Evolutionary conservation across 2,888 invertebrate genomes (phyloP).

Genomic region (Pseudococcus viburni): DNA sequence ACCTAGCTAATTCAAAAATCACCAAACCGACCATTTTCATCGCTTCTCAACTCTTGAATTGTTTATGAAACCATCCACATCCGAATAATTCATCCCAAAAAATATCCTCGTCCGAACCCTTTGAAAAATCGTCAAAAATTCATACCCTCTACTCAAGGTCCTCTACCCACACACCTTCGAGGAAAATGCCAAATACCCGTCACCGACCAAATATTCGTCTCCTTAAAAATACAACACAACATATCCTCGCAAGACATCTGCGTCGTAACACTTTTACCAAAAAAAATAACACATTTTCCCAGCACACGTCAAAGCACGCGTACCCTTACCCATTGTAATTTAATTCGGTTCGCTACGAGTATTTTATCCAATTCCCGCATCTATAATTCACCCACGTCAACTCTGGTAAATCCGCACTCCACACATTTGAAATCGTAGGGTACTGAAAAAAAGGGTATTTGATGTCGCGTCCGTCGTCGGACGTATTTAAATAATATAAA

Average conservation of each 20-base stretch:
- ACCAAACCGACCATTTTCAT: too few relatives aligned
- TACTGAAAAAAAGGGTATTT: not conserved
- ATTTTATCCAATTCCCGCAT: not conserved
- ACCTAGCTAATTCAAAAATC: too few relatives aligned
- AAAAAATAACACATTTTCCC: conserved; percentile 5
- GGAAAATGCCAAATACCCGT: not conserved
- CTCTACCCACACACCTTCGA: too few relatives aligned
- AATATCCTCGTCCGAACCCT: too few relatives aligned
- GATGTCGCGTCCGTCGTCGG: not conserved
- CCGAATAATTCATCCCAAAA: too few relatives aligned
- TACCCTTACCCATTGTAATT: conserved; percentile 3
- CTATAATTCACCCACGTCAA: conserved; percentile 27
- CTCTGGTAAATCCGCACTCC: not conserved
- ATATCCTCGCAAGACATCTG: not conserved
- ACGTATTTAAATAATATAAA: conserved; percentile 35
- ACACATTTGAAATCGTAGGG: not conserved
- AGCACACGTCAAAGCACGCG: conserved; percentile 1
- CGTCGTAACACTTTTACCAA: not conserved
- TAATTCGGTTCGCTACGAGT: not conserved
- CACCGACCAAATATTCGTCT: not conserved
- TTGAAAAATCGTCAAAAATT: too few relatives aligned
- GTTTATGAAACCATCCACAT: too few relatives aligned
- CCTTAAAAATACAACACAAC: not conserved
- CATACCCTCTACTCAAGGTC: too few relatives aligned
- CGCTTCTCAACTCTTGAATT: too few relatives aligned